Evolutionary conservation across 2,113 vertebrate genomes (phyloP).

Genomic region (Danionella cerebrum): DNA sequence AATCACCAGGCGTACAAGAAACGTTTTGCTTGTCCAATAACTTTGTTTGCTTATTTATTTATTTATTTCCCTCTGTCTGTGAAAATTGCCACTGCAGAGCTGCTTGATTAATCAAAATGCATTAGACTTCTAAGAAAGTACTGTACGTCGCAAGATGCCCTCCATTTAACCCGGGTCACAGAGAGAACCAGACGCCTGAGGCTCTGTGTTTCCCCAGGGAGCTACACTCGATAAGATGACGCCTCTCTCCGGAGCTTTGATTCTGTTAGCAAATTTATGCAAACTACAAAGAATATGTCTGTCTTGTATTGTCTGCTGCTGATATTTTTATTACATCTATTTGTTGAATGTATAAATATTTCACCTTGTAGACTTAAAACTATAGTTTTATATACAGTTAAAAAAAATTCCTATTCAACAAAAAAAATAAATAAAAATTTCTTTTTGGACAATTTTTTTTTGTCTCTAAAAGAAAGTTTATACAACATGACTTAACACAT

Average conservation of each 20-base stretch:
- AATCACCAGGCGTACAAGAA: background rate
- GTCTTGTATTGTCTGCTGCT: background rate
- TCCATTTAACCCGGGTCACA: constrained; percentile 26
- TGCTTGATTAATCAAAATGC: constrained; percentile 16
- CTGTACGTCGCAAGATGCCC: constrained; percentile 23
- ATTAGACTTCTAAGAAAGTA: constrained; percentile 10
- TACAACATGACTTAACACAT: too few relatives aligned
- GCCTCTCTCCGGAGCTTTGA: background rate
- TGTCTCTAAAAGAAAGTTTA: too few relatives aligned
- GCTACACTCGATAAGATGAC: background rate
- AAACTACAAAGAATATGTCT: background rate
- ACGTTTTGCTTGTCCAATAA: background rate
- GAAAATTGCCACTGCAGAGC: background rate
- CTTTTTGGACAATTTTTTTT: too few relatives aligned
- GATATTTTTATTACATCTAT: too few relatives aligned
- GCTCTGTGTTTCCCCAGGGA: constrained; percentile 8
- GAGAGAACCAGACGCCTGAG: constrained; percentile 5
- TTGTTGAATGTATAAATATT: background rate
- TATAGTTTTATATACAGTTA: too few relatives aligned
- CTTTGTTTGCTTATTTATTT: constrained; percentile 4
- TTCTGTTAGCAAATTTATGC: constrained; percentile 2
- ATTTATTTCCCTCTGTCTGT: background rate
- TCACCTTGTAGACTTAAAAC: too few relatives aligned
- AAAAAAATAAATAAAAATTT: background rate
- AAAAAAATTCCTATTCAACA: too few relatives aligned